These are phyloP conservation scores for Procavia capensis DNA, from an alignment of 2,113 vertebrate species.

Conservation along the genomic window DNA sequence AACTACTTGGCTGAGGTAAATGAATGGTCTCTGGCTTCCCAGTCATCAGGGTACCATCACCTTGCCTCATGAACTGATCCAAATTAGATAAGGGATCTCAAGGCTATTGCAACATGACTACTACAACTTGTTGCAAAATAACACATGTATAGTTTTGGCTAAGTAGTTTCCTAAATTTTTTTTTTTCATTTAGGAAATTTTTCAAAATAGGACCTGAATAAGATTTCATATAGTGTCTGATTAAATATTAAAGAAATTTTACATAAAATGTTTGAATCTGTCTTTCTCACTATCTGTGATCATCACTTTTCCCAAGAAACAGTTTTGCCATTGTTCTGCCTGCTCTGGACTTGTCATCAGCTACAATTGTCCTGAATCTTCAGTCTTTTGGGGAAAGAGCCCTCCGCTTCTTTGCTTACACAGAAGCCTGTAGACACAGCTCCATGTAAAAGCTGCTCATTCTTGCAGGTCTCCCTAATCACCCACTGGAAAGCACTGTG, in stretches of 20 bases:
- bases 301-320: not conserved
- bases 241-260: not conserved
- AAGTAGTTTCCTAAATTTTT: not conserved
- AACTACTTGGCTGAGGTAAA: constrained; percentile 71
- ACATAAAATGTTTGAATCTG: not conserved
- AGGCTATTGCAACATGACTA: constrained; percentile 65
- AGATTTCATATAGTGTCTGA: not conserved
- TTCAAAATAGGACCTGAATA: not conserved
- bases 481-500: not conserved
- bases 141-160: not conserved
- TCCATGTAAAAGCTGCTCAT: not conserved
- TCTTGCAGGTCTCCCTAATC: not conserved
- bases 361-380: not conserved
- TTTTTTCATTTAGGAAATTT: not conserved
- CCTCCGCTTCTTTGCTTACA: not conserved
- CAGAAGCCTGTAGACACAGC: not conserved
- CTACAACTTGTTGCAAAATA: constrained; percentile 54
- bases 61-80: constrained; percentile 71
- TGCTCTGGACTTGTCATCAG: accelerated
- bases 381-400: not conserved
- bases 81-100: constrained; percentile 78
- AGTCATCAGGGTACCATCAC: constrained; percentile 73
- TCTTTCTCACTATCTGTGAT: not conserved
- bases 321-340: no score
- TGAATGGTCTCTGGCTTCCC: constrained; percentile 74